These are phyloP conservation scores for Zalophus californianus DNA, from an alignment of 2,797 vertebrate species.

Conservation along the genomic window DNA sequence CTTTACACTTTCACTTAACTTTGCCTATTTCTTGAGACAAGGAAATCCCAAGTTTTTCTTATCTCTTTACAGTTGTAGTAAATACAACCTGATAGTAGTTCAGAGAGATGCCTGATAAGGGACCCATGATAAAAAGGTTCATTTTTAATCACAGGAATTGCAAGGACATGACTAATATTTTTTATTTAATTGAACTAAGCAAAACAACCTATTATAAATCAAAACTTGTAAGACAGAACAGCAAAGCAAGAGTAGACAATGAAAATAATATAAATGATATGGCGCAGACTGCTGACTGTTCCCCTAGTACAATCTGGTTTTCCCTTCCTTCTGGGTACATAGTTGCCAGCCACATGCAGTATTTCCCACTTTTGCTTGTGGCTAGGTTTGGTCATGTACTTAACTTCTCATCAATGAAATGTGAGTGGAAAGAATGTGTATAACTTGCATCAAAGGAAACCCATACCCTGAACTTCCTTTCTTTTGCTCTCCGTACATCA, in stretches of 20 bases:
- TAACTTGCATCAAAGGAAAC: background rate
- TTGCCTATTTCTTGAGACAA: constrained; percentile 25
- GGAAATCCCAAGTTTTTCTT: background rate
- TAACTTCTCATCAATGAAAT: background rate
- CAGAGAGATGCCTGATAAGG: background rate
- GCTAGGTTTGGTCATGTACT: background rate
- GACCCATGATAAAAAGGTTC: background rate
- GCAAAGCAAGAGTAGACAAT: background rate
- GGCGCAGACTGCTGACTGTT: background rate
- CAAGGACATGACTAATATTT: background rate
- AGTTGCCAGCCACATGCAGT: background rate
- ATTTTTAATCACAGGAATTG: background rate
- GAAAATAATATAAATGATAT: background rate
- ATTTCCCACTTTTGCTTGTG: background rate
- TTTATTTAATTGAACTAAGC: background rate
- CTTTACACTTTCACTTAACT: background rate
- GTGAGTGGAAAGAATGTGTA: background rate
- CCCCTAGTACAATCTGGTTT: background rate
- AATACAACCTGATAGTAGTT: background rate
- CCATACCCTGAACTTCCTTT: background rate
- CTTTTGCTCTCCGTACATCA: background rate
- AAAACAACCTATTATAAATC: background rate
- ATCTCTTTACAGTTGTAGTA: background rate
- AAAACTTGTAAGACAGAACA: background rate
- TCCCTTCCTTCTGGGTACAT: background rate